A percentile compares a stretch with the other conserved stretches of the same genome.
Evolutionary conservation across 92 coral and sea anemone genomes (phyloP).

Genomic region (Paramuricea clavata): DNA sequence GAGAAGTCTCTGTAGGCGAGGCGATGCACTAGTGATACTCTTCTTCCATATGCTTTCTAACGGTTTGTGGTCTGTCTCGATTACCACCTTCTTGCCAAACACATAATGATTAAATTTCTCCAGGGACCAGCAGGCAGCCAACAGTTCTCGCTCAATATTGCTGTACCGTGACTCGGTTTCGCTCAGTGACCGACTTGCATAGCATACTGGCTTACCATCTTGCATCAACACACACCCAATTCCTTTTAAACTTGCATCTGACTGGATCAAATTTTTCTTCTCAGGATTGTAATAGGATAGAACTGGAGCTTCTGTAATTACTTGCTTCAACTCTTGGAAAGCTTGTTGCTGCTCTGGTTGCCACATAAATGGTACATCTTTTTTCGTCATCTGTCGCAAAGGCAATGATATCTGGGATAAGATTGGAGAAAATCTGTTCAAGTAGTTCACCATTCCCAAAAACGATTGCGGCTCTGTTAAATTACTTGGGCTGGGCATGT

Average conservation of each 20-base stretch:
- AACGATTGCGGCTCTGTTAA: conserved; percentile 69
- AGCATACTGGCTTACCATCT: conserved; percentile 63
- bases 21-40: conserved; percentile 61
- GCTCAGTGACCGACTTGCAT: conserved; percentile 62
- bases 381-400: no score
- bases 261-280: conserved; percentile 38
- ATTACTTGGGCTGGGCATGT: no score
- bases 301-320: no score
- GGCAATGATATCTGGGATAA: conserved; percentile 34
- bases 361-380: no score
- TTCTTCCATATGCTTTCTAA: conserved; percentile 69
- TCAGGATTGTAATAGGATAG: conserved; percentile 8
- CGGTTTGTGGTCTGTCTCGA: conserved; percentile 68
- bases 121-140: conserved; percentile 71
- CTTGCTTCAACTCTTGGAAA: no score
- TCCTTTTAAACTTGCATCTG: conserved; percentile 57
- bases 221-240: conserved; percentile 71
- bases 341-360: no score
- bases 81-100: conserved; percentile 63
- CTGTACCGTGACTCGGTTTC: conserved; percentile 65
- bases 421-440: conserved; percentile 39
- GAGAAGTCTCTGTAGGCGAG: conserved; percentile 68
- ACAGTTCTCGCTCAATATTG: conserved; percentile 70
- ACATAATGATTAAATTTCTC: conserved; percentile 70
- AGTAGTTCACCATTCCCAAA: conserved; percentile 67